Base-by-base conservation (phyloP, 2,888 invertebrate species). In the Apamea epomidion region DNA sequence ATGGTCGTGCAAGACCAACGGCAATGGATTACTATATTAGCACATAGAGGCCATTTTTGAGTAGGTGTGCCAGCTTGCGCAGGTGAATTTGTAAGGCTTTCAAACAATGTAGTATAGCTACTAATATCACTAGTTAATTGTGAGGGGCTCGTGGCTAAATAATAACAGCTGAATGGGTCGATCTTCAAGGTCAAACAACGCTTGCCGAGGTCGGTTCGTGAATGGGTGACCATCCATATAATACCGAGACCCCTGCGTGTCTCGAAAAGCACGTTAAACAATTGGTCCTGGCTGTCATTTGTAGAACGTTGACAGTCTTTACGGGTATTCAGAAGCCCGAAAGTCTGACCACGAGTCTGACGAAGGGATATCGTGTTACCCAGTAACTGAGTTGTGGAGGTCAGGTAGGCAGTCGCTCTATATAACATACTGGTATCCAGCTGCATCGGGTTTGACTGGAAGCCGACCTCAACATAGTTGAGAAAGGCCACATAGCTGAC, bases 11-110 rank as follows among this genome's bases (percentile, higher is more conserved):
- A 48, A 62, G n/a, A 48, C 45, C 25, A 71, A 70, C 60, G 48
- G 65, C 71, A 68, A 51, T 60, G 45, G 60, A 69, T 85, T 37
- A 72, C 68, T 75, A 58, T 69, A 80, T 75, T 58, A 37, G 64
- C 5, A 65, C 76, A 58, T 58, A 65, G 62, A 29, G 62, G 37
- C 83, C 10, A 76, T 60, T 72, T 85, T 71, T 60, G 45, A 45
- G 82, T 77, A 25, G 67, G 76, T 29, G 73, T 29, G 29, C 6
- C 29, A 25, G 25, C 6, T 16, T 60, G 64, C 48, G 32, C 74
- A 85, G 25, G 73, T 74, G 73, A 60, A 71, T 76, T 68, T 67
- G 21, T 67, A 80, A 4, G 62, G 65, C 32, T 69, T 83, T 67
- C n/a, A 10, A 71, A 74, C 7, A 25, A 5, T 5, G 42, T 42